phyloP scores from a whole-genome alignment of 2,113 vertebrate species.

The Mystacornis crossleyi region DNA sequence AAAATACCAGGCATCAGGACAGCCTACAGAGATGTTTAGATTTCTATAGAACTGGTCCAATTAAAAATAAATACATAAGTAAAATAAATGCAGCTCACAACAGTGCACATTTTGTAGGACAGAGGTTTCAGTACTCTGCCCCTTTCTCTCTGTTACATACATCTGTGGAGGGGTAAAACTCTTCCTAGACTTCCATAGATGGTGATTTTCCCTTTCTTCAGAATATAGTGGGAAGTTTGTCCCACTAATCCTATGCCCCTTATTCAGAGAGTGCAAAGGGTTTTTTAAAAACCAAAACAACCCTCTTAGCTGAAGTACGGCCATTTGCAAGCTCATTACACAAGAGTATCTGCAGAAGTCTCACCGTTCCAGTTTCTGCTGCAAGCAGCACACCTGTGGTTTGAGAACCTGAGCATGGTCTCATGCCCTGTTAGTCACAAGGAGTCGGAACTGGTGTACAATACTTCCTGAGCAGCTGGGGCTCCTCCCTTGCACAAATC shows the following conservation, averaged over 20 bases:
- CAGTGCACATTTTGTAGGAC: background rate
- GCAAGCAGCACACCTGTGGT: background rate
- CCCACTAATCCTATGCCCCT: background rate
- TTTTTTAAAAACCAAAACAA: background rate
- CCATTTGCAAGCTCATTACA: background rate
- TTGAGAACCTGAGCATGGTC: background rate
- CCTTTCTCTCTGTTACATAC: background rate
- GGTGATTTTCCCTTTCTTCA: background rate
- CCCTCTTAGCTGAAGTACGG: background rate
- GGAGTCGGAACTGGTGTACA: background rate
- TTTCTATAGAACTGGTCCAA: background rate
- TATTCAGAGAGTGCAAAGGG: background rate
- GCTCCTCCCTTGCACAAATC: background rate
- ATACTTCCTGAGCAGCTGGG: background rate
- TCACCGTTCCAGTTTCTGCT: background rate
- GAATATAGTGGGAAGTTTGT: background rate
- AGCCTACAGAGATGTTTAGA: background rate
- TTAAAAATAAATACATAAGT: background rate
- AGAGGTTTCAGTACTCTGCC: background rate
- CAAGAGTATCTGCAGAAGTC: background rate
- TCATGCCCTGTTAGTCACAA: background rate
- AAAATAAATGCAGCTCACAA: background rate
- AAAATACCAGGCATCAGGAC: background rate
- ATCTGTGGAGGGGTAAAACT: background rate
- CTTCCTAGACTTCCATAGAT: background rate